These are phyloP conservation scores for Onychostruthus taczanowskii DNA, from an alignment of 2,113 vertebrate species.

Conservation along the genomic window DNA sequence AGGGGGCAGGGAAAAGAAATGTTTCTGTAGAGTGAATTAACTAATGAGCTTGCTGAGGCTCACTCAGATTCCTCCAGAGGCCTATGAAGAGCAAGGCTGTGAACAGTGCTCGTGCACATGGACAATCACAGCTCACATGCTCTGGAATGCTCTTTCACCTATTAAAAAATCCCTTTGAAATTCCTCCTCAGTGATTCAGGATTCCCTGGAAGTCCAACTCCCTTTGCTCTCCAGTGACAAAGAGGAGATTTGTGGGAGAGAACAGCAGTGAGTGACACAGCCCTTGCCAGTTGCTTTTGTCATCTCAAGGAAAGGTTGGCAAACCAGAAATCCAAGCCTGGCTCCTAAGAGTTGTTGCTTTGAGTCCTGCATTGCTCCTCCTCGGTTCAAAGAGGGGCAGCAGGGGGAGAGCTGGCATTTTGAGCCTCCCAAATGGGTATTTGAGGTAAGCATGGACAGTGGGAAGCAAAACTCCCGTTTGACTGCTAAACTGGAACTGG, in stretches of 20 bases:
- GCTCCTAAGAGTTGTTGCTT: background rate
- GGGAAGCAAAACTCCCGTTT: background rate
- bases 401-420: background rate
- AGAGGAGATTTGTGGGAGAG: background rate
- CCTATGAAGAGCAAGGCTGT: slow-evolving; percentile 49
- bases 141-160: slow-evolving; percentile 41
- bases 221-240: background rate
- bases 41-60: slow-evolving; percentile 42
- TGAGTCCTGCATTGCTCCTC: background rate
- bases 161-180: slow-evolving; percentile 14
- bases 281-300: background rate
- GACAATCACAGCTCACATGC: slow-evolving; percentile 54
- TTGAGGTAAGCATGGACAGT: fast-evolving
- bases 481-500: background rate
- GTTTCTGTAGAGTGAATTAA: background rate
- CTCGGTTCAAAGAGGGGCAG: background rate
- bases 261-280: background rate
- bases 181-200: background rate
- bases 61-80: slow-evolving; percentile 12
- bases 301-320: background rate
- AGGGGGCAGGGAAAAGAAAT: background rate
- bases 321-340: background rate
- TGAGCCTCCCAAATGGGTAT: background rate
- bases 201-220: background rate
- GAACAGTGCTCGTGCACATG: background rate